Conservation (phyloP, 2,797 vertebrate species). For the Sebastes elongatus region DNA sequence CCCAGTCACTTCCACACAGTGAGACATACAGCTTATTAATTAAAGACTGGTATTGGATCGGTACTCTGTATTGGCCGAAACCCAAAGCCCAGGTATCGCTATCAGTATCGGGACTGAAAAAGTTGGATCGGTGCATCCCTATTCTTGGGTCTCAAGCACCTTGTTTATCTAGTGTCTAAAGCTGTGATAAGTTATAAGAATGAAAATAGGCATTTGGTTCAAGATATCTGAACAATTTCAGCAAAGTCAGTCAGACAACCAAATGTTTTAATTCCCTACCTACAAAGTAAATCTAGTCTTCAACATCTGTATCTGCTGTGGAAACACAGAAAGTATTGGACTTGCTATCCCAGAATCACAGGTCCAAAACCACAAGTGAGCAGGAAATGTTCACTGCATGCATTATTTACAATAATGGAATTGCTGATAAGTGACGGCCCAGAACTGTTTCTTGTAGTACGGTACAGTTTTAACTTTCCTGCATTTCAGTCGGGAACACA, state of each 20-base stretch:
- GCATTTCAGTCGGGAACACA: neutral
- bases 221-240: neutral
- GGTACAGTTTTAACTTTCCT: neutral
- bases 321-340: neutral
- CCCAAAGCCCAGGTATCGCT: too few relatives aligned
- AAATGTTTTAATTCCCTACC: neutral
- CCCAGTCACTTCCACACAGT: too few relatives aligned
- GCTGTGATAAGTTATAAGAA: neutral
- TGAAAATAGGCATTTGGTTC: neutral
- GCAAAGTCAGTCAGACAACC: neutral
- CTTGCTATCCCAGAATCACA: neutral
- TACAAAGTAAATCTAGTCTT: neutral
- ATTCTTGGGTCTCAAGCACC: neutral
- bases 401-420: constrained; percentile 44
- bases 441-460: constrained; percentile 1
- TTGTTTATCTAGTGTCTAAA: neutral
- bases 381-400: constrained; percentile 41
- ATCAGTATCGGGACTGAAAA: too few relatives aligned
- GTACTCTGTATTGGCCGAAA: too few relatives aligned
- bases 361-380: constrained; percentile 18
- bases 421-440: neutral
- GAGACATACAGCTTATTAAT: too few relatives aligned
- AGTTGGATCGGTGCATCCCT: too few relatives aligned
- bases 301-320: neutral
- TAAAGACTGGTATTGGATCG: too few relatives aligned